A percentile compares a stretch with the other conserved stretches of the same genome.
phyloP scores from a whole-genome alignment of 2,113 vertebrate species.

The Lepisosteus osseus region DNA sequence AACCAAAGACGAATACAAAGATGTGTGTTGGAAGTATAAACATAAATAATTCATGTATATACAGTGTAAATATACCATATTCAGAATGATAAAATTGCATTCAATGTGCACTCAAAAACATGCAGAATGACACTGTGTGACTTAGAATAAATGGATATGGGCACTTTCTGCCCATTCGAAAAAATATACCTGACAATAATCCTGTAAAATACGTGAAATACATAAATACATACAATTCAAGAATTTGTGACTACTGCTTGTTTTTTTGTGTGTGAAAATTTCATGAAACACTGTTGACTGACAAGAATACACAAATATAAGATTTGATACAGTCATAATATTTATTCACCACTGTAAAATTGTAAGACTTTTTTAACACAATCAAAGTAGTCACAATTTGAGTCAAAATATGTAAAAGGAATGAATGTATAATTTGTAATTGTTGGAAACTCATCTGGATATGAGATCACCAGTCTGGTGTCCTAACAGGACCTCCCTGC shows the following conservation, averaged over 20 bases:
- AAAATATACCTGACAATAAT: too few species aligned
- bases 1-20: too few species aligned
- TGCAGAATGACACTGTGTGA: too few species aligned
- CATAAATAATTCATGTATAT: too few species aligned
- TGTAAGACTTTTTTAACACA: neutral
- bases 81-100: too few species aligned
- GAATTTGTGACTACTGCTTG: neutral
- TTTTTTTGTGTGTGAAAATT: slow-evolving; percentile 7
- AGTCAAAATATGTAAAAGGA: neutral
- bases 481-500: neutral
- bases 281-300: slow-evolving; percentile 61
- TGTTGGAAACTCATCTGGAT: neutral
- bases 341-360: neutral
- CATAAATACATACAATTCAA: too few species aligned
- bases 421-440: neutral
- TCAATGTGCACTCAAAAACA: too few species aligned
- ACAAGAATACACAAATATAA: slow-evolving; percentile 49
- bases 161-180: too few species aligned
- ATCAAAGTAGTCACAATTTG: neutral
- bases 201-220: too few species aligned
- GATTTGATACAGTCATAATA: neutral
- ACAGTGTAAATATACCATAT: too few species aligned
- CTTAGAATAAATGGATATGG: too few species aligned
- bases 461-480: neutral
- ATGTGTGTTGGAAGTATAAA: too few species aligned